These are phyloP conservation scores for Hybognathus amarus DNA, from an alignment of 2,797 vertebrate species.

Conservation along the genomic window DNA sequence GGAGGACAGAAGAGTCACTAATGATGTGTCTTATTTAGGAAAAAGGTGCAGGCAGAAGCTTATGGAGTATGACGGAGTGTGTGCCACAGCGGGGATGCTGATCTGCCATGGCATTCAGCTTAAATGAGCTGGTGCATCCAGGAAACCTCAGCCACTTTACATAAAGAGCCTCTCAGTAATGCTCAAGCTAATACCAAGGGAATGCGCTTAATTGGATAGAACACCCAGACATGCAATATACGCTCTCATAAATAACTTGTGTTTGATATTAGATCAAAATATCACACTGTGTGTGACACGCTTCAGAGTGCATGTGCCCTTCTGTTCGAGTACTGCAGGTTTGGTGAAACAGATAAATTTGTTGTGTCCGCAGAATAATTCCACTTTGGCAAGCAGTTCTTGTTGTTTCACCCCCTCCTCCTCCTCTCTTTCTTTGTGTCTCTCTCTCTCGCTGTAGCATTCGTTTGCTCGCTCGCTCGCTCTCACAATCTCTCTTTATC, in stretches of 20 bases:
- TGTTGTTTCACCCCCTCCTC: slow-evolving; percentile 27
- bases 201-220: slow-evolving; percentile 58
- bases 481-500: slow-evolving; percentile 39
- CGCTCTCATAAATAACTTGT: slow-evolving; percentile 57
- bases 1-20: slow-evolving; percentile 52
- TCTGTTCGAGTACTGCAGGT: slow-evolving; percentile 41
- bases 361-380: slow-evolving; percentile 52
- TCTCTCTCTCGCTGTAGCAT: background rate
- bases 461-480: background rate
- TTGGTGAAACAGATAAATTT: slow-evolving; percentile 47
- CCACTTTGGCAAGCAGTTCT: slow-evolving; percentile 50
- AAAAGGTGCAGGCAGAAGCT: slow-evolving; percentile 56
- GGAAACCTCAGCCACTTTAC: slow-evolving; percentile 63
- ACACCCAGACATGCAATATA: slow-evolving; percentile 53
- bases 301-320: slow-evolving; percentile 48
- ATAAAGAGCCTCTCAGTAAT: slow-evolving; percentile 58
- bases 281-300: slow-evolving; percentile 37
- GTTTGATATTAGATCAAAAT: slow-evolving; percentile 53
- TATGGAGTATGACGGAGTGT: slow-evolving; percentile 54
- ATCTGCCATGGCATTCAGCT: slow-evolving; percentile 58
- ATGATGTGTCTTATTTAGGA: slow-evolving; percentile 63
- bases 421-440: slow-evolving; percentile 18
- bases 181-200: slow-evolving; percentile 56
- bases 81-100: slow-evolving; percentile 50
- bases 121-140: slow-evolving; percentile 58